Percentiles rank a stretch among this genome's conserved stretches.
phyloP scores from a whole-genome alignment of 1,140 invertebrate species.

The Drosophila ficusphila region DNA sequence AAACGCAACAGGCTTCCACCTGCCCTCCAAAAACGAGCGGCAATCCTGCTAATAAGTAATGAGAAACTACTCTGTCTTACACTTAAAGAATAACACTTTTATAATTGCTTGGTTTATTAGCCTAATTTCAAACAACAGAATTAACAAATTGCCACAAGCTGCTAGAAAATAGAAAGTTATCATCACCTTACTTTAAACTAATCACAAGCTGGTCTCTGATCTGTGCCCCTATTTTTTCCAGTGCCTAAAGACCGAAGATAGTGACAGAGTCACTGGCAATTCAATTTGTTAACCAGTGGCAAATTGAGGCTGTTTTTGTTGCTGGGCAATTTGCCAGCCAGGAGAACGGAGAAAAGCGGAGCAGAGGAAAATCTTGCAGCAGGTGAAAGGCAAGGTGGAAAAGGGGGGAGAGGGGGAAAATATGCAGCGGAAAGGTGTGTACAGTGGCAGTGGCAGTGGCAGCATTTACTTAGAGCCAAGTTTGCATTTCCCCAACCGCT shows the following conservation, averaged over 20 bases:
- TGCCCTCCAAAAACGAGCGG: background rate
- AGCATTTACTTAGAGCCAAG: constrained; percentile 69
- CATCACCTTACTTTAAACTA: no score
- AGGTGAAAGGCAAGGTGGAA: constrained; percentile 4
- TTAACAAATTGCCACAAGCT: no score
- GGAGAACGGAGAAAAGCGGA: background rate
- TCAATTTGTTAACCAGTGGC: constrained; percentile 70
- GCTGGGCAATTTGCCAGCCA: constrained; percentile 61
- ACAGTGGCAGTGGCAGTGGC: constrained; percentile 18
- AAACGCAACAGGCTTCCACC: constrained; percentile 9
- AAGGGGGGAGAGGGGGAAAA: background rate
- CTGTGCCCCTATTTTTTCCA: background rate
- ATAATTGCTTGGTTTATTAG: no score
- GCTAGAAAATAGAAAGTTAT: no score
- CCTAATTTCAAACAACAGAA: no score
- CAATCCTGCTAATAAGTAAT: background rate
- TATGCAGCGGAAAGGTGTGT: constrained; percentile 11
- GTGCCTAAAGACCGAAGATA: constrained; percentile 11
- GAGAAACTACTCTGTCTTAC: background rate
- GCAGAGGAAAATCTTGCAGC: constrained; percentile 10
- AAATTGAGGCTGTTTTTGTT: constrained; percentile 50
- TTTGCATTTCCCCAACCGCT: constrained; percentile 25
- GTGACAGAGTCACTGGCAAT: constrained; percentile 48
- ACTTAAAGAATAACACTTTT: background rate
- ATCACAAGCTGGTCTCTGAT: no score